Conservation (phyloP, 2,113 vertebrate species). For the Tachuris rubrigastra region DNA sequence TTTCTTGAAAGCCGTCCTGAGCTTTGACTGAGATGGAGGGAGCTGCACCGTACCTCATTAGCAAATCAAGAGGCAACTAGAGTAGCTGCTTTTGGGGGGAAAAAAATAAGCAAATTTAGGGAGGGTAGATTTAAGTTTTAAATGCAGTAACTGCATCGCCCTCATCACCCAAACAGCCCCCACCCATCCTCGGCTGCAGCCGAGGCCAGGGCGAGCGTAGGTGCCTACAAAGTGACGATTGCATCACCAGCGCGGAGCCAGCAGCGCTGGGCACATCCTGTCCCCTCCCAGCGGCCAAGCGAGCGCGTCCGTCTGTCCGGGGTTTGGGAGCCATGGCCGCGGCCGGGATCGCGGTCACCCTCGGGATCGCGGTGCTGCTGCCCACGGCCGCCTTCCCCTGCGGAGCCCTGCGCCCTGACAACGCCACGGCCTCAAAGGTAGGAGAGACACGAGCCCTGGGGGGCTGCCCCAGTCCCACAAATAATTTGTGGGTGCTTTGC, state of each 20-base stretch:
- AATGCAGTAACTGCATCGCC: fast-evolving
- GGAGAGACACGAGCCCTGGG: background rate
- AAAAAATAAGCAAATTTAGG: fast-evolving
- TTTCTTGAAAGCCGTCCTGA: background rate
- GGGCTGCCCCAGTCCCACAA: background rate
- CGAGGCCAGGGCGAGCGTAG: background rate
- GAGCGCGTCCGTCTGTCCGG: fast-evolving
- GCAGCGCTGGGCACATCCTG: background rate
- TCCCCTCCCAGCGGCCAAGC: fast-evolving
- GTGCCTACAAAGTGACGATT: background rate
- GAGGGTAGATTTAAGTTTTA: background rate
- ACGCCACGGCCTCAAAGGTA: background rate
- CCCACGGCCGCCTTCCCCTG: fast-evolving
- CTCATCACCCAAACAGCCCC: background rate
- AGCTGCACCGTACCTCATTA: background rate
- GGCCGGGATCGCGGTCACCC: fast-evolving
- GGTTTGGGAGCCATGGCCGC: background rate
- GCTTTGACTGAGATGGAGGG: background rate
- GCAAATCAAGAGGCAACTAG: fast-evolving
- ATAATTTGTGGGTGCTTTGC: background rate
- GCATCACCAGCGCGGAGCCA: fast-evolving
- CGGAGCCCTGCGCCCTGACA: fast-evolving
- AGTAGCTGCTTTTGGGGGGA: fast-evolving
- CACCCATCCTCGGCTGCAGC: no score
- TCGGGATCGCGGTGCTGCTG: fast-evolving